Evolutionary conservation across 1,140 invertebrate species (phyloP).

Genomic region (Euura lappo): DNA sequence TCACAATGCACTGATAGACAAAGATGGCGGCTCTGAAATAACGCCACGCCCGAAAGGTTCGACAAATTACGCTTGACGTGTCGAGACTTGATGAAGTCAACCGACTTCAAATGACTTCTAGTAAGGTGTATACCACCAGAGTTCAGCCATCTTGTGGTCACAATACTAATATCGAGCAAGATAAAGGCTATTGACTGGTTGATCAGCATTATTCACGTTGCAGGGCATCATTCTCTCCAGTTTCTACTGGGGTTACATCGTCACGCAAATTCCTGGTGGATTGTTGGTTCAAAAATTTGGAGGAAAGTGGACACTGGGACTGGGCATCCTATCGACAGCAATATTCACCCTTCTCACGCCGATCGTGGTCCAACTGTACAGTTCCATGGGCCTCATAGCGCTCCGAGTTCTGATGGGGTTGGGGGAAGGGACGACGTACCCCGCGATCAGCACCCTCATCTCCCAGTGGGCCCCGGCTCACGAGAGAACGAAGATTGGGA

Average conservation of each 20-base stretch:
- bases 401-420: conserved; percentile 74
- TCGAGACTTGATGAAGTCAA: no score
- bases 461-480: conserved; percentile 77
- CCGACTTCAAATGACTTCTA: no score
- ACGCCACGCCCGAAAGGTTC: no score
- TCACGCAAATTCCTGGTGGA: conserved; percentile 67
- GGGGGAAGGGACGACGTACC: conserved; percentile 80
- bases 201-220: no score
- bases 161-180: no score
- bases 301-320: conserved; percentile 67
- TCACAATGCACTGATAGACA: no score
- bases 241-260: conserved; percentile 63
- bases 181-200: no score
- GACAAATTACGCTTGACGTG: no score
- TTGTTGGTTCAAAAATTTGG: conserved; percentile 75
- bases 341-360: conserved; percentile 77
- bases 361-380: conserved; percentile 62
- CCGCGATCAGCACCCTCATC: conserved; percentile 74
- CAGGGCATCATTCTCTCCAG: conserved; percentile 60
- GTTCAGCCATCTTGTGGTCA: no score
- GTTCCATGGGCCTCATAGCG: conserved; percentile 67
- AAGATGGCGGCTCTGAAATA: no score
- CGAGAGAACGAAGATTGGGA: conserved; percentile 76
- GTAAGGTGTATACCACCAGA: no score
- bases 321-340: conserved; percentile 66